A percentile compares a stretch with the other conserved stretches of the same genome.
Evolutionary conservation across 1,140 invertebrate species (phyloP).

Genomic region (Leptinotarsa texana): DNA sequence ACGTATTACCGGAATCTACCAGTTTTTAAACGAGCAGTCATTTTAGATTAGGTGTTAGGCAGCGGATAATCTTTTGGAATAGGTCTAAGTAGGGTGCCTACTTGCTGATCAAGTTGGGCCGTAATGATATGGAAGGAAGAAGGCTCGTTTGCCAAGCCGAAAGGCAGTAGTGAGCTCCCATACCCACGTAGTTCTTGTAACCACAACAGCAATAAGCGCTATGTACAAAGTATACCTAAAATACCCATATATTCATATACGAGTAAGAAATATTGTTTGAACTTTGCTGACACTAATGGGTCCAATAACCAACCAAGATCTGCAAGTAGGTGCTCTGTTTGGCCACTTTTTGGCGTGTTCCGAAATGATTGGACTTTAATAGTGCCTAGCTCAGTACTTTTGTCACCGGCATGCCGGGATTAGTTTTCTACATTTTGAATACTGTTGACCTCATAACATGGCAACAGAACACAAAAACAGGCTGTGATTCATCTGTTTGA

Average conservation of each 20-base stretch:
- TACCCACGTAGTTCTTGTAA: background rate
- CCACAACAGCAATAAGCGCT: background rate
- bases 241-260: too few relatives aligned
- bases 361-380: conserved; percentile 18
- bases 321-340: background rate
- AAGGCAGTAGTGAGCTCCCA: background rate
- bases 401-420: conserved; percentile 39
- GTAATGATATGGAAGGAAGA: background rate
- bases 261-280: background rate
- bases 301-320: background rate
- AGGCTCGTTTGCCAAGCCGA: background rate
- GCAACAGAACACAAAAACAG: conserved; percentile 54
- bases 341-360: background rate
- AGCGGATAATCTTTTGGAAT: background rate
- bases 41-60: conserved; percentile 7
- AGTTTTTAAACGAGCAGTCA: conserved; percentile 46
- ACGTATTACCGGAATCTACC: conserved; percentile 50
- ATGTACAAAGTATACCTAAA: conserved; percentile 2
- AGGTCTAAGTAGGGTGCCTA: too few relatives aligned
- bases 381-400: conserved; percentile 53
- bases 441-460: conserved; percentile 33
- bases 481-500: conserved; percentile 57
- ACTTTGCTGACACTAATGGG: conserved; percentile 7
- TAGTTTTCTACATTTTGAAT: conserved; percentile 45
- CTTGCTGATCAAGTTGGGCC: too few relatives aligned